phyloP scores from a whole-genome alignment of 2,888 invertebrate species.

The Phyto melanocephala region DNA sequence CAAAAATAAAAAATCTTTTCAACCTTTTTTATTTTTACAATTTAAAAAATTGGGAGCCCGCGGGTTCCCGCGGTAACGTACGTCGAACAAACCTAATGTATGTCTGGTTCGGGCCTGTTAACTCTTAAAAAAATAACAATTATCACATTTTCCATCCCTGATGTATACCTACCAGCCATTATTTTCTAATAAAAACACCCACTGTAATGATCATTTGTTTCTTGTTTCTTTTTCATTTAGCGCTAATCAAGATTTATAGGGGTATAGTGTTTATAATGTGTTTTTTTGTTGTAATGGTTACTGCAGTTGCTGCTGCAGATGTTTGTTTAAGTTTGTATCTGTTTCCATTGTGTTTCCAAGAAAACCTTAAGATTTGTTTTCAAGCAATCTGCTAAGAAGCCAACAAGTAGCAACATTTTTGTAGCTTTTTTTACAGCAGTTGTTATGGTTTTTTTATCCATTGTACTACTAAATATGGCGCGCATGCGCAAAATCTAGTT shows the following conservation, averaged over 20 bases:
- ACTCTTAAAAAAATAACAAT: no score
- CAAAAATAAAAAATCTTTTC: no score
- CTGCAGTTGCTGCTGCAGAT: neutral
- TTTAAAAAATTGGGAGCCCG: no score
- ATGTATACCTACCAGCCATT: no score
- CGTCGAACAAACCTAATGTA: no score
- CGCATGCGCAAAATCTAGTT: conserved; percentile 36
- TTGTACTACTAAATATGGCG: conserved; percentile 28
- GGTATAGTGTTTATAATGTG: conserved; percentile 15
- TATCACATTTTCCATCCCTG: no score
- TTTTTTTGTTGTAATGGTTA: neutral
- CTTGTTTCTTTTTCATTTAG: neutral
- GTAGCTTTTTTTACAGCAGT: neutral
- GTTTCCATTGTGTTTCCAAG: conserved; percentile 39
- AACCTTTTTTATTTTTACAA: no score
- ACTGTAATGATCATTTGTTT: conserved; percentile 8
- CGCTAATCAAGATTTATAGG: conserved; percentile 40
- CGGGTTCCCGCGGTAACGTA: no score
- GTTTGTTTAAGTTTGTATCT: conserved; percentile 8
- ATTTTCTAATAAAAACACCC: conserved; percentile 13
- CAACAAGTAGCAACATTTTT: conserved; percentile 12
- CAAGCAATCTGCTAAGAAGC: neutral
- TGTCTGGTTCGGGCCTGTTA: no score
- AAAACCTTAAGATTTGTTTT: conserved; percentile 26
- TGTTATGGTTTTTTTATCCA: neutral